phyloP scores from a whole-genome alignment of 2,113 vertebrate genomes.

The Cinclus mexicanus region DNA sequence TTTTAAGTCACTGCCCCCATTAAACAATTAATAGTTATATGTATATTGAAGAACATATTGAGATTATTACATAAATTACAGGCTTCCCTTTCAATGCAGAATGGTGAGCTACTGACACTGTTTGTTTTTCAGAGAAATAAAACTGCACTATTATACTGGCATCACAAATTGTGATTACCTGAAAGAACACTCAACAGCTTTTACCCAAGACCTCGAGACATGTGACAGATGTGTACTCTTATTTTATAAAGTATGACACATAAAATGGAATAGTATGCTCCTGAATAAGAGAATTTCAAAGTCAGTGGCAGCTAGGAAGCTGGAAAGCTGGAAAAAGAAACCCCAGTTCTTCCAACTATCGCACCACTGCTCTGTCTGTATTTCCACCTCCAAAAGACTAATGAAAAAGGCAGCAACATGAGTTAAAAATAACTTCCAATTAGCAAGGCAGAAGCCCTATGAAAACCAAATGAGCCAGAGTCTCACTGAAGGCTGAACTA shows the following conservation, averaged over 20 bases:
- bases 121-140: not conserved
- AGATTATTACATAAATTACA: not conserved
- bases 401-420: not conserved
- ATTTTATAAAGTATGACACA: not conserved
- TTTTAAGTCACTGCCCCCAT: not conserved
- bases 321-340: not conserved
- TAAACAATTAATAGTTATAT: not conserved
- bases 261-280: not conserved
- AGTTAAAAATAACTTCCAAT: slow-evolving; percentile 30
- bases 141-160: not conserved
- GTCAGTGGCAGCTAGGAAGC: not conserved
- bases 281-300: not conserved
- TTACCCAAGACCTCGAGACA: not conserved
- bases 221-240: not conserved
- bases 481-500: not conserved
- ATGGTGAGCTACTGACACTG: not conserved
- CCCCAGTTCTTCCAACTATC: not conserved
- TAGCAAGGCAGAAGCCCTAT: not conserved
- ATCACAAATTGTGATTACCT: not conserved
- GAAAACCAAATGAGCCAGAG: not conserved
- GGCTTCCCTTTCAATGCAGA: not conserved
- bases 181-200: not conserved
- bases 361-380: not conserved
- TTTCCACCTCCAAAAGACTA: not conserved
- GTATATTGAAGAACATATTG: not conserved